phyloP scores from a whole-genome alignment of 2,888 invertebrate species.

The Ypsolopha sequella region DNA sequence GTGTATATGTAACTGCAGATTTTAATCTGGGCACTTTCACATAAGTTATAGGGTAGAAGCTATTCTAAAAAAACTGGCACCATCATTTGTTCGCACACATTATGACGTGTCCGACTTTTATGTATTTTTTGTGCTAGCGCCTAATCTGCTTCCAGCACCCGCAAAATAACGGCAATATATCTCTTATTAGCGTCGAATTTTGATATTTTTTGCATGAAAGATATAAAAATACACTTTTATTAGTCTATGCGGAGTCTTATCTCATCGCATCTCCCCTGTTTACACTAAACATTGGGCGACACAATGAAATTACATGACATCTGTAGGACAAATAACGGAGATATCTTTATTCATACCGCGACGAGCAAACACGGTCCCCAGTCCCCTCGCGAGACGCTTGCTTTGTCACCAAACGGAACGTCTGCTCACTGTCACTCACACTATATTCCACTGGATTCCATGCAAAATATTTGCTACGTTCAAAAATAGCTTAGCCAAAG shows the following conservation, averaged over 20 bases:
- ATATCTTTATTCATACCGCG: slow-evolving; percentile 70
- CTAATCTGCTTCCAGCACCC: slow-evolving; percentile 51
- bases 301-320: slow-evolving; percentile 71
- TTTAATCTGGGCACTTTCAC: no score
- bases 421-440: slow-evolving; percentile 47
- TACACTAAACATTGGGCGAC: slow-evolving; percentile 67
- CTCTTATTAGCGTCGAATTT: slow-evolving; percentile 45
- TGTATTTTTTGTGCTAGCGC: slow-evolving; percentile 19
- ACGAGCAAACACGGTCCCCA: slow-evolving; percentile 52
- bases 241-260: slow-evolving; percentile 55
- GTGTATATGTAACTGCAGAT: not conserved
- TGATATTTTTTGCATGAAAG: slow-evolving; percentile 22
- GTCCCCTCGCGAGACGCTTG: slow-evolving; percentile 41
- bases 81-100: not conserved
- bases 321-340: slow-evolving; percentile 69
- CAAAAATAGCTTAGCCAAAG: no score
- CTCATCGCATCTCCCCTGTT: slow-evolving; percentile 60
- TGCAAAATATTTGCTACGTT: not conserved
- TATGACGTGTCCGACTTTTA: slow-evolving; percentile 10
- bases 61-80: not conserved
- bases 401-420: slow-evolving; percentile 43
- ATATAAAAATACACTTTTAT: slow-evolving; percentile 52
- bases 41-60: no score
- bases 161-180: slow-evolving; percentile 46
- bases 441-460: not conserved